Evolutionary conservation across 2,797 vertebrate genomes (phyloP).

Genomic region (Orientallactaga sibirica): DNA sequence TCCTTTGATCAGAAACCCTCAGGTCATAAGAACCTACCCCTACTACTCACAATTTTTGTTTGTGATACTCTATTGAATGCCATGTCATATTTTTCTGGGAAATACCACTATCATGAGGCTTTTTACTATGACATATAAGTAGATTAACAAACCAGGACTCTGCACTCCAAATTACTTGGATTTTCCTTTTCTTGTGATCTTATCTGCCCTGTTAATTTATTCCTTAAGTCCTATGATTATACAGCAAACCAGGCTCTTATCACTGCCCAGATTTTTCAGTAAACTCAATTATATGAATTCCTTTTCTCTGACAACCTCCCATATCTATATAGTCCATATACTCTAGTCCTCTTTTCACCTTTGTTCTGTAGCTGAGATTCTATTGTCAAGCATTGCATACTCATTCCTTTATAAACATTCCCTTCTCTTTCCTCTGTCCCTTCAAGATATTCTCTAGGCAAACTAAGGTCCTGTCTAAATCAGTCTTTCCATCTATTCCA

Average conservation of each 20-base stretch:
- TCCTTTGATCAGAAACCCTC: conserved; percentile 4
- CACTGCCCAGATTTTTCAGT: background rate
- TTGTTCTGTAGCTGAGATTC: background rate
- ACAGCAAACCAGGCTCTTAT: background rate
- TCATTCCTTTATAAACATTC: background rate
- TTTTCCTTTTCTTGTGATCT: background rate
- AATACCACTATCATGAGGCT: background rate
- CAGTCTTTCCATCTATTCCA: background rate
- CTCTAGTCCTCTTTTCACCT: background rate
- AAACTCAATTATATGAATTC: background rate
- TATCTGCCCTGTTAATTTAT: background rate
- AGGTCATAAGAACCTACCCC: background rate
- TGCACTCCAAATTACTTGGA: background rate
- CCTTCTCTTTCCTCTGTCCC: background rate
- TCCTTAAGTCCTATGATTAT: background rate
- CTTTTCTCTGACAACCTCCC: background rate
- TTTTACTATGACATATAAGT: background rate
- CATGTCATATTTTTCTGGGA: background rate
- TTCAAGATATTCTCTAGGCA: background rate
- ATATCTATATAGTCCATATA: background rate
- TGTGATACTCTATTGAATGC: background rate
- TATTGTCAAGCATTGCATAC: background rate
- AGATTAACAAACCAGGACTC: background rate
- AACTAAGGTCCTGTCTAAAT: background rate
- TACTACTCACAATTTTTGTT: background rate